Evolutionary conservation across 2,888 invertebrate genomes (phyloP).

Genomic region (Synanthedon andrenaeformis): DNA sequence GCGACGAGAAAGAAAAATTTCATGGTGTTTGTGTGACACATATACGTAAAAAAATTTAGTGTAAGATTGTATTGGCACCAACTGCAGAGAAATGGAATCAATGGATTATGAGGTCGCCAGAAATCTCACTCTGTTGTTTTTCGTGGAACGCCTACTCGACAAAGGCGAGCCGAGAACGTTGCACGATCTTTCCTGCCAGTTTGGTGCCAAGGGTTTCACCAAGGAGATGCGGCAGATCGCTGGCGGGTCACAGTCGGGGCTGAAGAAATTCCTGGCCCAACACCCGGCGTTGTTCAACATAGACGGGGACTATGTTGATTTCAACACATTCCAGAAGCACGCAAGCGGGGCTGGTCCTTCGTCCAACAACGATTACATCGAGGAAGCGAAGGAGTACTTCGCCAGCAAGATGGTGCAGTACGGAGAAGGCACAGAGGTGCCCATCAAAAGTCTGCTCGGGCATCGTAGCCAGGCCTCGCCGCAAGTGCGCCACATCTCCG

Average conservation of each 20-base stretch:
- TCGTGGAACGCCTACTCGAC: conserved; percentile 97
- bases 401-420: conserved; percentile 94
- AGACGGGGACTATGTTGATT: conserved; percentile 91
- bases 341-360: conserved; percentile 68
- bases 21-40: conserved; percentile 71
- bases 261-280: conserved; percentile 96
- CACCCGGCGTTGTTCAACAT: conserved; percentile 97
- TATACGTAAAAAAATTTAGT: conserved; percentile 67
- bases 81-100: conserved; percentile 83
- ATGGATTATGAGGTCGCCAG: conserved; percentile 94
- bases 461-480: conserved; percentile 97
- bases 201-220: conserved; percentile 98
- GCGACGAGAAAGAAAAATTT: conserved; percentile 47
- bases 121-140: conserved; percentile 97
- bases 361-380: conserved; percentile 89
- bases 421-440: conserved; percentile 95
- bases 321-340: conserved; percentile 82
- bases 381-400: conserved; percentile 98
- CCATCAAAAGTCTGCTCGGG: conserved; percentile 94
- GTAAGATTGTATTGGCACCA: conserved; percentile 67
- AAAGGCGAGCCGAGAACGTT: conserved; percentile 95
- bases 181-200: conserved; percentile 98
- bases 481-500: conserved; percentile 95
- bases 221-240: conserved; percentile 98
- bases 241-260: conserved; percentile 94